Conservation (phyloP, 2,797 vertebrate species). For the Sus cebifrons region DNA sequence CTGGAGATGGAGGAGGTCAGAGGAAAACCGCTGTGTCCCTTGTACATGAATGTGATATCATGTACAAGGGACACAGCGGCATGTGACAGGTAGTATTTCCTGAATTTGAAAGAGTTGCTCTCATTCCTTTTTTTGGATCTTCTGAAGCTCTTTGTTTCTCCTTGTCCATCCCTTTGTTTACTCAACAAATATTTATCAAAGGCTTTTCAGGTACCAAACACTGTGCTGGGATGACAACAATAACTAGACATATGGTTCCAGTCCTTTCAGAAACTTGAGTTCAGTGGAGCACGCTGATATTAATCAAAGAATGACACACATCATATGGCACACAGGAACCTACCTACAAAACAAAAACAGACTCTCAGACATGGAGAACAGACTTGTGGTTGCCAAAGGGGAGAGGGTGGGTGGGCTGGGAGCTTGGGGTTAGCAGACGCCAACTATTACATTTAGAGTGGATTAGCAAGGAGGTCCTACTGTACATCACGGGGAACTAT, state of each 20-base stretch:
- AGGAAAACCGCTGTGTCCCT: background rate
- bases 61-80: background rate
- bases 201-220: background rate
- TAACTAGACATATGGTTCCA: background rate
- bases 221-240: background rate
- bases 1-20: background rate
- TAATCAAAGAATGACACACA: background rate
- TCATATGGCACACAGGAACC: no score
- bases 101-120: background rate
- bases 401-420: no score
- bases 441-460: no score
- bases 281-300: background rate
- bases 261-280: background rate
- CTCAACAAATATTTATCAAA: background rate
- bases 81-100: no score
- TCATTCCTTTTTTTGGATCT: background rate
- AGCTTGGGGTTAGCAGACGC: no score
- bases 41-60: background rate
- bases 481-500: no score
- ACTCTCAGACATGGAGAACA: no score
- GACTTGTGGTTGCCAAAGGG: no score
- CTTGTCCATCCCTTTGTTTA: background rate
- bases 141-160: background rate
- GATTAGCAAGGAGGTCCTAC: no score
- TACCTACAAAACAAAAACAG: no score